Evolutionary conservation across 1,140 invertebrate genomes (phyloP).

Genomic region (Tribolium madens): DNA sequence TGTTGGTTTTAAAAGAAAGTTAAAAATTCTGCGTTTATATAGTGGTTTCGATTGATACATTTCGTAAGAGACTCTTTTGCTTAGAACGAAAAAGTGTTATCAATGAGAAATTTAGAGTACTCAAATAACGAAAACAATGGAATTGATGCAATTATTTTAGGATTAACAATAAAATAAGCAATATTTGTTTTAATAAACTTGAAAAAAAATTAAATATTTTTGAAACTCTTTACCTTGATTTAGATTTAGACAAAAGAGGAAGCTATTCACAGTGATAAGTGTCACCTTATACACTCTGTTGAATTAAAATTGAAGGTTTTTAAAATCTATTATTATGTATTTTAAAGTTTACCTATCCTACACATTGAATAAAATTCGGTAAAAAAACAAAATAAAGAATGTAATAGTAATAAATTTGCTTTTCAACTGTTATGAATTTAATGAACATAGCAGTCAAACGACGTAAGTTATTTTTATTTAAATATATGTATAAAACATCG

Average conservation of each 20-base stretch:
- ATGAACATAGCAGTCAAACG: too few relatives aligned
- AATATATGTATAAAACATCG: too few relatives aligned
- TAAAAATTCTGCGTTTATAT: neutral
- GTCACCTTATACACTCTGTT: too few relatives aligned
- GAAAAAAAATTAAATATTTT: neutral
- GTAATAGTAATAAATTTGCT: too few relatives aligned
- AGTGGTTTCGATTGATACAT: neutral
- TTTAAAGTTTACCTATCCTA: too few relatives aligned
- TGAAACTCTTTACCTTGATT: constrained; percentile 13
- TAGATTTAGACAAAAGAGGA: neutral
- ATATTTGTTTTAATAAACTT: constrained; percentile 5
- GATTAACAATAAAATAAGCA: constrained; percentile 11
- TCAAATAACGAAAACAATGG: neutral
- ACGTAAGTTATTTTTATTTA: too few relatives aligned
- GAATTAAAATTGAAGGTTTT: too few relatives aligned
- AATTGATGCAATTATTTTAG: neutral
- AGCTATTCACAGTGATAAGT: neutral
- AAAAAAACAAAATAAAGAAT: too few relatives aligned
- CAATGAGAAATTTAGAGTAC: neutral
- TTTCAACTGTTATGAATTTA: too few relatives aligned
- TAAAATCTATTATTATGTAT: too few relatives aligned
- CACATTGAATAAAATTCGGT: too few relatives aligned
- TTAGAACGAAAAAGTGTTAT: neutral
- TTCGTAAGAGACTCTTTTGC: neutral
- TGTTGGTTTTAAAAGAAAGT: neutral